phyloP scores from a whole-genome alignment of 2,797 vertebrate genomes.

The Manis javanica region DNA sequence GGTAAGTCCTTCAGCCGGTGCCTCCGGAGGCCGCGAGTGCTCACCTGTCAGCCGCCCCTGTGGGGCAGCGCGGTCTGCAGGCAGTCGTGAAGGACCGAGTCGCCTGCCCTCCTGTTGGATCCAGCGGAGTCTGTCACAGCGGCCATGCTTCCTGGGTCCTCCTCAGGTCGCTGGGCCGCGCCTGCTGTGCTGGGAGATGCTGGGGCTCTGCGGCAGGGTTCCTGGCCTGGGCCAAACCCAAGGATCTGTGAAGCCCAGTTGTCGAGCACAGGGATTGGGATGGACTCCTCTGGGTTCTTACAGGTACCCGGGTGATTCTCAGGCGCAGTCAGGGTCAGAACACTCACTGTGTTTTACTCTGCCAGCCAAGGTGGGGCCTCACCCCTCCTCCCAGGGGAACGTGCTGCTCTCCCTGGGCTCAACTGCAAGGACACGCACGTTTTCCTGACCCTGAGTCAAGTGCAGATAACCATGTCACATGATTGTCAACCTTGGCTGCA shows the following conservation, averaged over 20 bases:
- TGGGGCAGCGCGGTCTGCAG: too few species aligned
- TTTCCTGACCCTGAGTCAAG: not conserved
- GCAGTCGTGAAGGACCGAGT: not conserved
- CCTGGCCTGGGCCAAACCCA: not conserved
- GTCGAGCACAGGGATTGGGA: not conserved
- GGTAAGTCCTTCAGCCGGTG: slow-evolving; percentile 85
- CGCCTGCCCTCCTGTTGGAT: too few species aligned
- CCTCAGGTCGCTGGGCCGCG: fast-evolving
- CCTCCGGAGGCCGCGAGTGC: too few species aligned
- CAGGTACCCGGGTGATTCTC: not conserved
- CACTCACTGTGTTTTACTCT: not conserved
- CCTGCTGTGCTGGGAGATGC: not conserved
- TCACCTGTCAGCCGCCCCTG: too few species aligned
- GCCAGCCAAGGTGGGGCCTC: too few species aligned
- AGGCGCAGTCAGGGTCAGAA: not conserved
- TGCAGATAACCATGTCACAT: not conserved
- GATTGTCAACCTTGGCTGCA: not conserved
- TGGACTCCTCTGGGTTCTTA: not conserved
- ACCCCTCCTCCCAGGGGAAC: fast-evolving
- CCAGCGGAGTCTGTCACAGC: too few species aligned
- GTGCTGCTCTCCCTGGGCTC: not conserved
- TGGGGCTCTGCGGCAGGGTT: not conserved
- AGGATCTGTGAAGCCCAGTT: not conserved
- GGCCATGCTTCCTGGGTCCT: not conserved
- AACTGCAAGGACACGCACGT: not conserved